Evolutionary conservation across 2,888 invertebrate species (phyloP).

Genomic region (Campopleginae sp.): DNA sequence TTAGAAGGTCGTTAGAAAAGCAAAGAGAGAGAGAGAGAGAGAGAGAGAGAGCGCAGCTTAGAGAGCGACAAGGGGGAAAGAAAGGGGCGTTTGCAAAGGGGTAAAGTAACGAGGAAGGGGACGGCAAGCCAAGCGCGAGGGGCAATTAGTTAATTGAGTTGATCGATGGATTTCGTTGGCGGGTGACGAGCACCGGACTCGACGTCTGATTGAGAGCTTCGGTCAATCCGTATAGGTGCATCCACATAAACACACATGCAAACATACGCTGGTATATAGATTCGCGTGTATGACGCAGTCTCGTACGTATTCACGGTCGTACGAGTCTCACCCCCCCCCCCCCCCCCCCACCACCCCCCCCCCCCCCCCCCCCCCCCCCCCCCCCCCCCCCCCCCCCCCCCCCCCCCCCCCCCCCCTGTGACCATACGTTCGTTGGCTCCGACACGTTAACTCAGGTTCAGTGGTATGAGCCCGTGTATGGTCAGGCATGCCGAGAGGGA

Average conservation of each 20-base stretch:
- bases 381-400: too few relatives aligned
- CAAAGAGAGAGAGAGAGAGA: slow-evolving; percentile 30
- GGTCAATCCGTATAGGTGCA: slow-evolving; percentile 60
- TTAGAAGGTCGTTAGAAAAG: slow-evolving; percentile 37
- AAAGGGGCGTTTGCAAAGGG: slow-evolving; percentile 15
- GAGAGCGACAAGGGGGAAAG: not conserved
- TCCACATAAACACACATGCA: slow-evolving; percentile 25
- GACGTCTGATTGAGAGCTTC: slow-evolving; percentile 82
- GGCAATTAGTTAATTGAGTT: slow-evolving; percentile 84
- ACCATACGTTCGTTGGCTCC: slow-evolving; percentile 44
- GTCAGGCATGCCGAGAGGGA: slow-evolving; percentile 33
- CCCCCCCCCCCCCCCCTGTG: too few relatives aligned
- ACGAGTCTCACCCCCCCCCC: slow-evolving; percentile 26
- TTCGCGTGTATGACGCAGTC: not conserved
- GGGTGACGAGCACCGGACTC: slow-evolving; percentile 77
- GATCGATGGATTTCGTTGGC: slow-evolving; percentile 83
- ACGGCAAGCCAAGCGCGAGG: slow-evolving; percentile 60
- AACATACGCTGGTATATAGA: not conserved
- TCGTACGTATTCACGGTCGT: slow-evolving; percentile 26
- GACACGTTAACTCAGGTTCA: slow-evolving; percentile 26
- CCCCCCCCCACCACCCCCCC: too few relatives aligned
- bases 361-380: too few relatives aligned
- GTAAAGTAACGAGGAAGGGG: slow-evolving; percentile 34
- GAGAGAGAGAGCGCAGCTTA: slow-evolving; percentile 30
- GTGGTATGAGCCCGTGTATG: slow-evolving; percentile 45